Evolutionary conservation across 92 coral and sea anemone genomes (phyloP).

Genomic region (Meandrina meandrites): DNA sequence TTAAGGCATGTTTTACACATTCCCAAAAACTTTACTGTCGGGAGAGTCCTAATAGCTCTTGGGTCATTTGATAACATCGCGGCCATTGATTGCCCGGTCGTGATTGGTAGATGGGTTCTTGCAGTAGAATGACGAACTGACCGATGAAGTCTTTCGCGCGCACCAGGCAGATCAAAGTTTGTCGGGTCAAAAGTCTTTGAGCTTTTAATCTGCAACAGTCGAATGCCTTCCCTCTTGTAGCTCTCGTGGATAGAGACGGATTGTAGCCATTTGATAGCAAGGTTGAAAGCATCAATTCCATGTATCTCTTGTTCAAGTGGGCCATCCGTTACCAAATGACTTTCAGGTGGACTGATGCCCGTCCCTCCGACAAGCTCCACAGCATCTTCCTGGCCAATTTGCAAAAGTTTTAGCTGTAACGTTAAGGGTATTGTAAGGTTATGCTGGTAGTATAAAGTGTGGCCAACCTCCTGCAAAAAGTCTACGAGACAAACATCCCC

Average conservation of each 20-base stretch:
- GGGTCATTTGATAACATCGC: not conserved
- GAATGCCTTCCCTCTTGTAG: slow-evolving; percentile 17
- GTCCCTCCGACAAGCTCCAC: slow-evolving; percentile 24
- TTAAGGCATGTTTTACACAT: slow-evolving; percentile 20
- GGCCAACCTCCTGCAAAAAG: slow-evolving; percentile 17
- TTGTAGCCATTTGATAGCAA: slow-evolving; percentile 23
- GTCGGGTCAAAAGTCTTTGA: slow-evolving; percentile 21
- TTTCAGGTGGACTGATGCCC: slow-evolving; percentile 22
- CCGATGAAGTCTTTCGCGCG: not conserved
- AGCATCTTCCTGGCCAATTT: not conserved
- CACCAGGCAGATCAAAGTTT: slow-evolving; percentile 6
- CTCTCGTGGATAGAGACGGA: slow-evolving; percentile 17
- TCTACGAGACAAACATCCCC: slow-evolving; percentile 24
- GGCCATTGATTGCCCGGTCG: not conserved
- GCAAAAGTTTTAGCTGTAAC: slow-evolving; percentile 8
- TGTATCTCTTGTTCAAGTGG: slow-evolving; percentile 1
- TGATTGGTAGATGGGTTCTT: slow-evolving; percentile 15
- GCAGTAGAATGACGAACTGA: slow-evolving; percentile 30
- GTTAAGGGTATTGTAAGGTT: not conserved
- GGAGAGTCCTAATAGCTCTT: slow-evolving; percentile 10
- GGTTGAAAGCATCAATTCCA: slow-evolving; percentile 30
- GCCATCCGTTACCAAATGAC: slow-evolving; percentile 14
- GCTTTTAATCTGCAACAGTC: slow-evolving; percentile 7
- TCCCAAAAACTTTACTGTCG: slow-evolving; percentile 1
- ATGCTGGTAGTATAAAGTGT: slow-evolving; percentile 34